Base-by-base conservation (phyloP, 2,797 vertebrate species). In the Crocidura indochinensis region DNA sequence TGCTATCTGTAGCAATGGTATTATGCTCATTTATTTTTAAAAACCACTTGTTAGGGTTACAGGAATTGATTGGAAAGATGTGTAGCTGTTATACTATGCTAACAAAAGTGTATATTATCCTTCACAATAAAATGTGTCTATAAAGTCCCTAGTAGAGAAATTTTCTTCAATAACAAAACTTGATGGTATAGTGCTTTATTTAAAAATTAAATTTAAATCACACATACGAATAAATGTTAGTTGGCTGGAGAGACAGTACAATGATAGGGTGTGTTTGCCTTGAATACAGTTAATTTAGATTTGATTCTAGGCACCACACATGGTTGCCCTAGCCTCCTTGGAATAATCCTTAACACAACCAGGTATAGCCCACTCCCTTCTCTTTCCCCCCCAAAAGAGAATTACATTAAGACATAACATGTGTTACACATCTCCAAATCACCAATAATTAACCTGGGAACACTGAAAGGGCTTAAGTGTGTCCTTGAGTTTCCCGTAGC, bases 81-180 rank as follows among this genome's bases (percentile, higher is more conserved):
- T 69, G 24, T 47, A 94, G 67, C 73, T 38, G 83, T 82, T 46
- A 8, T 31, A 84, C 27, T 73, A 8, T 19, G 20, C 44, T 60
- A 31, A 85, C 0, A 79, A 26, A 94, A 90, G 74, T 7, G 79
- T 74, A 53, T 51, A 80, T 29, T 65, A 64, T 72, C 46, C 51
- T 82, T 84, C 31, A 92, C 14, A 84, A 94, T 69, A 80, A 93
- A 92, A 83, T 31, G 20, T 69, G 60, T 11, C 85, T 29, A 74
- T 12, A 79, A 71, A 53, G 19, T 12, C 51, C 53, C 86, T 93
- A 53, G 53, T 69, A 73, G 69, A 84, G 8, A 85, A 86, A 46
- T 88, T 88, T 89, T 81, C 64, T 86, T 24, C 4, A 87, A 47
- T 29, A 65, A 5, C 2, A 92, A 92, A 93, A 79, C 19, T 84